Evolutionary conservation across 64 coral and sea anemone species (phyloP).

Genomic region (Pocillopora damicornis): DNA sequence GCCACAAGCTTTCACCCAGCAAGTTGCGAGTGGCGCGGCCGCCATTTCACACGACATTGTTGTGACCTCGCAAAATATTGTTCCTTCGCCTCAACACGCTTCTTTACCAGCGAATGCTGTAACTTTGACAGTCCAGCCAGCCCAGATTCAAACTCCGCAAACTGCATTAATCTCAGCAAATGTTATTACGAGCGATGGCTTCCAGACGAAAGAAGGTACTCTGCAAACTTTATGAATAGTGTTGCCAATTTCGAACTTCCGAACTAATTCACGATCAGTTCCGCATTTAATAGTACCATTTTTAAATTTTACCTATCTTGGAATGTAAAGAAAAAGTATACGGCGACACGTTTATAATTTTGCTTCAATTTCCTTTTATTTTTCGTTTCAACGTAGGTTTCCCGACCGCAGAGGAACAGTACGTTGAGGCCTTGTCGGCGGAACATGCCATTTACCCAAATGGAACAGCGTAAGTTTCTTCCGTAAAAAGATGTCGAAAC

Average conservation of each 20-base stretch:
- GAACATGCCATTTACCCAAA: conserved; percentile 79
- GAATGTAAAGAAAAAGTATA: not conserved
- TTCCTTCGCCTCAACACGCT: conserved; percentile 31
- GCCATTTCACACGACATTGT: conserved; percentile 50
- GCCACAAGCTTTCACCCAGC: conserved; percentile 61
- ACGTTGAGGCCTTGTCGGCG: conserved; percentile 53
- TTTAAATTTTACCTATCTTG: not conserved
- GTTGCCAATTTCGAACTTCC: not conserved
- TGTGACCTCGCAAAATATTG: conserved; percentile 39
- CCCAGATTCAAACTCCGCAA: conserved; percentile 70
- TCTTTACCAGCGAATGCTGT: conserved; percentile 63
- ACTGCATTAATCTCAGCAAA: conserved; percentile 72
- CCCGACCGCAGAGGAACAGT: conserved; percentile 75
- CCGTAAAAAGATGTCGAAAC: not conserved
- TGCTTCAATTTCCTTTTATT: not conserved
- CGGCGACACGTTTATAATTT: not conserved
- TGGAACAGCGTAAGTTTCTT: conserved; percentile 70
- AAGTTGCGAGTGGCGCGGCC: conserved; percentile 11
- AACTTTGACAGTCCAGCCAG: conserved; percentile 75
- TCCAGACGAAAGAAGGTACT: conserved; percentile 94
- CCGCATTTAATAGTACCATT: conserved; percentile 13
- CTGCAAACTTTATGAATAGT: not conserved
- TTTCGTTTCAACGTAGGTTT: conserved; percentile 65
- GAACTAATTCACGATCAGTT: conserved; percentile 9
- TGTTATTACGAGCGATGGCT: conserved; percentile 82